Evolutionary conservation across 2,113 vertebrate genomes (phyloP), one percentile per base, ranked within the genome.

Genomic region (Chlorodrepanis virens): DNA sequence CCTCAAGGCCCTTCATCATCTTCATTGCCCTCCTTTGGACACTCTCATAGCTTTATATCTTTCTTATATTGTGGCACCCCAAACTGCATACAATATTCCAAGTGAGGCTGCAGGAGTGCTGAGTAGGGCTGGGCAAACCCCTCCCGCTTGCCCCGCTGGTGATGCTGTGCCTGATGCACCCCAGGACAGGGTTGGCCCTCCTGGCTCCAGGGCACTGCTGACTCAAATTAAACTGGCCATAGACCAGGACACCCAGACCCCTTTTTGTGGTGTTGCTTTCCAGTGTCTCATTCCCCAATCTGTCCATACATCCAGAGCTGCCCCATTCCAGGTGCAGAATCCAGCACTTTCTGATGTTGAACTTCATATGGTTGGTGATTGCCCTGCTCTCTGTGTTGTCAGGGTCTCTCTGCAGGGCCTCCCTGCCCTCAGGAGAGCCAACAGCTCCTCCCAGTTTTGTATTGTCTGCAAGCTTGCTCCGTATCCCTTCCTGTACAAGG

Each of bases 391-490:
- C 49, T 53, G 2, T 18, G 31, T 53, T 65, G 31, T 23, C 1
- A 3, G 33, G 39, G 19, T 14, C 49, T 50, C n/a, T 64, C 47
- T n/a, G 37, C 19, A 44, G 47, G 24, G 19, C 14, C 31, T 64
- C 31, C 9, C 60, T 53, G 19, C 3, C 47, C 14, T 53, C 1
- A 0, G 13, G 15, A 1, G 56, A 39, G 12, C 12, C 28, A 78
- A 13, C 6, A 64, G 24, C 47, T 52, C 37, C 31, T 78, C 19
- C 14, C 23, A 42, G 31, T 42, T 42, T 42, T 28, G 29, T n/a
- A 28, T 11, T 0, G 0, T 64, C 24, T 42, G 5, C 0, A 0
- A 42, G 5, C 18, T 52, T 28, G 31, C 47, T 22, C 24, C 10
- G 11, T 50, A 11, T 16, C 29, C 17, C 8, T 6, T 77, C 45